Evolutionary conservation across 1,140 invertebrate genomes (phyloP).

Genomic region (fruit fly (Drosophila melanogaster)): DNA sequence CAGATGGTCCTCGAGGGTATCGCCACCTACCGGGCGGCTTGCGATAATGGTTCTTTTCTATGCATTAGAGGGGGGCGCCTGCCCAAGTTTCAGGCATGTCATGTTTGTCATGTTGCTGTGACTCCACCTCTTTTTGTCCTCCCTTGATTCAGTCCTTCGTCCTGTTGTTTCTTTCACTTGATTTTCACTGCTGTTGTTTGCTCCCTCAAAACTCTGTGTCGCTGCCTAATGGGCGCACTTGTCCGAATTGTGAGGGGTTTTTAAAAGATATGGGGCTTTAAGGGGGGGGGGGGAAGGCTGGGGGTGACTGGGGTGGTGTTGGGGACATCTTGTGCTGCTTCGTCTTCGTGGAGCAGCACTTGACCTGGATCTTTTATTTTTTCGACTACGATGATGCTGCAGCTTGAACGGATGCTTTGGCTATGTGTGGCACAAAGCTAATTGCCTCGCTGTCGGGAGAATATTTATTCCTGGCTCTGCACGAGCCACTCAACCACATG

Average conservation of each 20-base stretch:
- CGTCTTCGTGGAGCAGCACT: conserved; percentile 61
- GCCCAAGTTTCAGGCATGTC: conserved; percentile 57
- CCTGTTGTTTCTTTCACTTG: conserved; percentile 41
- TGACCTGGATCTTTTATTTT: conserved; percentile 58
- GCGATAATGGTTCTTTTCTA: conserved; percentile 10
- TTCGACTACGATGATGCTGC: conserved; percentile 20
- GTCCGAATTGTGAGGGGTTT: conserved; percentile 26
- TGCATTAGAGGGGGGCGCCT: conserved; percentile 39
- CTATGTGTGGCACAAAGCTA: conserved; percentile 59
- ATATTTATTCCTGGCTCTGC: conserved; percentile 3
- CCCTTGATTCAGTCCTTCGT: background rate
- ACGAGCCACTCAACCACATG: conserved; percentile 1
- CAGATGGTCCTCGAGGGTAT: background rate
- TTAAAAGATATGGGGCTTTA: background rate
- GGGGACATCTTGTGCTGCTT: conserved; percentile 36
- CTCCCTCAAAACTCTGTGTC: conserved; percentile 44
- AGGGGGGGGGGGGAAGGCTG: background rate
- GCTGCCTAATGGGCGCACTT: conserved; percentile 75
- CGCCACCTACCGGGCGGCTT: conserved; percentile 20
- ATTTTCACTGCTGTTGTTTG: conserved; percentile 32
- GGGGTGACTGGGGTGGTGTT: conserved; percentile 17
- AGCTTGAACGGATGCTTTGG: conserved; percentile 15
- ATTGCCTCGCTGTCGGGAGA: conserved; percentile 41
- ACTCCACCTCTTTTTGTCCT: conserved; percentile 6
- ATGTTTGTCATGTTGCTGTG: conserved; percentile 46